A percentile compares a stretch with the other conserved stretches of the same genome.
Conservation (phyloP, 1,140 invertebrate species). For the Papilio machaon region DNA sequence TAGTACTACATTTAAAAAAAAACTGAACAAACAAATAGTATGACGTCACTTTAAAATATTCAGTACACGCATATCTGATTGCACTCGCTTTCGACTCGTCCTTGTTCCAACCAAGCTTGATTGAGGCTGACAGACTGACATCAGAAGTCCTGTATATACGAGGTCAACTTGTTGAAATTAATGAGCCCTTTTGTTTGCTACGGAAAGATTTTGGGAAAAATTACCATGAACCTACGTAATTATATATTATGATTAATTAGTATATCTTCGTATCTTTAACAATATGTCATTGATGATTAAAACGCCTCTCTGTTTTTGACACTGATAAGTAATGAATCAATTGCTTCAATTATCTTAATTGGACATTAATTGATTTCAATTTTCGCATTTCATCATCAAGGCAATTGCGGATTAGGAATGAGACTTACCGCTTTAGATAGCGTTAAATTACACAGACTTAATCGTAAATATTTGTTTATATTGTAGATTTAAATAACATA, state of each 20-base stretch:
- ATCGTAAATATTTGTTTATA: background rate
- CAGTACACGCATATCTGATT: background rate
- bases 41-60: background rate
- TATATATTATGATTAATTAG: background rate
- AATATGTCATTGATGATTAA: constrained; percentile 3
- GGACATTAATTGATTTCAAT: constrained; percentile 24
- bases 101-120: constrained; percentile 6
- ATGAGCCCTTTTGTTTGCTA: background rate
- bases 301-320: constrained; percentile 13
- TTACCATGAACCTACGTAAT: background rate
- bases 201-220: constrained; percentile 8
- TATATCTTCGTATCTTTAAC: background rate
- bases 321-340: constrained; percentile 28
- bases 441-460: background rate
- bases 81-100: constrained; percentile 6
- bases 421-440: background rate
- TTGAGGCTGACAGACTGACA: background rate
- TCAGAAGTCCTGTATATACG: background rate
- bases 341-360: constrained; percentile 22
- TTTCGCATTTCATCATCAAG: constrained; percentile 28
- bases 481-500: background rate
- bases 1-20: background rate
- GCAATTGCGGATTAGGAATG: background rate
- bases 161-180: constrained; percentile 15
- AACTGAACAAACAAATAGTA: constrained; percentile 12